Conservation (phyloP, 2,113 vertebrate species). For the Notiomystis cincta region DNA sequence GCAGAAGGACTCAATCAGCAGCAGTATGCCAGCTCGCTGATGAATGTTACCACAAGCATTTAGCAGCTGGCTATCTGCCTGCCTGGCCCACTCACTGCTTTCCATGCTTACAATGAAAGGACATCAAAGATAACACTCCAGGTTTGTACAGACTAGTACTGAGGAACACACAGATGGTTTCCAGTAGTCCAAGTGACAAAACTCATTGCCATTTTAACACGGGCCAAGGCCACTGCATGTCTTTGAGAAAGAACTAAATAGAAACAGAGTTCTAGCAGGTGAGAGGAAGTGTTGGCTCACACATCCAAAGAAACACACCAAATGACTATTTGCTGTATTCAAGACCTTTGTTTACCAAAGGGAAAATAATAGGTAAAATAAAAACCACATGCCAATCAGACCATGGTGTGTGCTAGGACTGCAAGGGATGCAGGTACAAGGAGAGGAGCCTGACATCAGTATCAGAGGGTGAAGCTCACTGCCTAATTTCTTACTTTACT, state of each 20-base stretch:
- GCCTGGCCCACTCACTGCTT: background rate
- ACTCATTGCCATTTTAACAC: background rate
- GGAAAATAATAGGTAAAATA: background rate
- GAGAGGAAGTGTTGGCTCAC: background rate
- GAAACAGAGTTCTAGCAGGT: background rate
- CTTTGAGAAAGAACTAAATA: background rate
- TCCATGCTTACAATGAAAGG: background rate
- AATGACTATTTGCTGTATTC: background rate
- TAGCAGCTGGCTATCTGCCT: conserved; percentile 7
- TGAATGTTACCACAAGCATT: background rate
- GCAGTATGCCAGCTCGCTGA: background rate
- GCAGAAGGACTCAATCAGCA: background rate
- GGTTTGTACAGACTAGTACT: background rate
- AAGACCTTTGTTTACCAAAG: background rate
- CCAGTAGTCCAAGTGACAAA: background rate
- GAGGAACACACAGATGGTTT: background rate
- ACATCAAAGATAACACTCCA: background rate
- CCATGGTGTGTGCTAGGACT: background rate
- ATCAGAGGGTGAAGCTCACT: background rate
- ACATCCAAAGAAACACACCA: background rate
- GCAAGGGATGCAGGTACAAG: background rate
- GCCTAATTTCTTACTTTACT: background rate
- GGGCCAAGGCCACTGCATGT: fast-evolving
- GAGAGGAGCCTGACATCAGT: fast-evolving
- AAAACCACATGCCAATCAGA: background rate